Evolutionary conservation across 2,113 vertebrate species (phyloP).

Genomic region (Gallinago undulata): DNA sequence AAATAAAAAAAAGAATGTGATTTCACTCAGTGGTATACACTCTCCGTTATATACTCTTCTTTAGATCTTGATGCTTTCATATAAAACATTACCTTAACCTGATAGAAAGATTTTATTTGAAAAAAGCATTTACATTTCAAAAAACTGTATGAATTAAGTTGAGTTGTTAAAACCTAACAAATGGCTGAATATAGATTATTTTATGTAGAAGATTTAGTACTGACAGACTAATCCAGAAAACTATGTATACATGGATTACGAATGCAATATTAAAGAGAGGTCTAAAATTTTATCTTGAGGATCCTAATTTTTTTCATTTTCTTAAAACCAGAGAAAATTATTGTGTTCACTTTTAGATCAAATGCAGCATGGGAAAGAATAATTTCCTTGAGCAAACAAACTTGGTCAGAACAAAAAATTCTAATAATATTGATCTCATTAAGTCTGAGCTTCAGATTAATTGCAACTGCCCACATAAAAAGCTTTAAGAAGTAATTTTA

Average conservation of each 20-base stretch:
- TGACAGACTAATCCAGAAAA: background rate
- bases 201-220: background rate
- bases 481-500: background rate
- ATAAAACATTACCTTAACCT: background rate
- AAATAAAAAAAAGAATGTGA: background rate
- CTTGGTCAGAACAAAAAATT: background rate
- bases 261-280: background rate
- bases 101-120: background rate
- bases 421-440: background rate
- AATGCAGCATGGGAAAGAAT: background rate
- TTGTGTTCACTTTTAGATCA: background rate
- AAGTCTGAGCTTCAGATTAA: background rate
- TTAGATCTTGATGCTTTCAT: background rate
- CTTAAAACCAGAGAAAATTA: background rate
- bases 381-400: background rate
- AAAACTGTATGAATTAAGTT: background rate
- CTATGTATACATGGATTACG: fast-evolving
- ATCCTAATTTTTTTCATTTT: background rate
- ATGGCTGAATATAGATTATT: background rate
- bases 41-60: fast-evolving
- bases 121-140: background rate
- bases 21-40: background rate
- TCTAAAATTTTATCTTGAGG: background rate
- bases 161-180: background rate
- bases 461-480: background rate